Evolutionary conservation across 2,113 vertebrate genomes (phyloP).

Genomic region (Vulpes ferrilata): DNA sequence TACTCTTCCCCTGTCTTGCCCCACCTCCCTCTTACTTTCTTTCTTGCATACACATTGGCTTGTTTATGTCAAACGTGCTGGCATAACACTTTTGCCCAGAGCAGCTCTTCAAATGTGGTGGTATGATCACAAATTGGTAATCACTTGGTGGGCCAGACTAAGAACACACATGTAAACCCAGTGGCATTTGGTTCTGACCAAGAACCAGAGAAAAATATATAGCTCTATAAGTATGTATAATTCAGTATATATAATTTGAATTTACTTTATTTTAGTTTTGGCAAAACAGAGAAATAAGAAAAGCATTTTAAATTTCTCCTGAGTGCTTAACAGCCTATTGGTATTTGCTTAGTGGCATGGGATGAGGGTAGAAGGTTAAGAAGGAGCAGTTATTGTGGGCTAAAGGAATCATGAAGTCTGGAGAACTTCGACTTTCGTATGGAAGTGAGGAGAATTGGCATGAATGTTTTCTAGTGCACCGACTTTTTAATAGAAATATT

Average conservation of each 20-base stretch:
- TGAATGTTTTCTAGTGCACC: neutral
- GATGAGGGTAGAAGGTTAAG: neutral
- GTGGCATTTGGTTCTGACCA: neutral
- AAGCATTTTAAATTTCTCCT: neutral
- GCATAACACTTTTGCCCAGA: neutral
- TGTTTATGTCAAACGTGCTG: too few species aligned
- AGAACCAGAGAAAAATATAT: neutral
- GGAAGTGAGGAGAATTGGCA: neutral
- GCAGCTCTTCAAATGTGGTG: neutral
- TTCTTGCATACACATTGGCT: too few species aligned
- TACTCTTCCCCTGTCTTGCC: too few species aligned
- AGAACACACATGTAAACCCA: neutral
- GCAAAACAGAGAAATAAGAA: neutral
- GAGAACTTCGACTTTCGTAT: neutral
- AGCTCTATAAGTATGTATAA: neutral
- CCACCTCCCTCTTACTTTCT: too few species aligned
- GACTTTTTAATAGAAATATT: neutral
- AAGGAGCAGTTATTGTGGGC: neutral
- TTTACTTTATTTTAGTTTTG: neutral
- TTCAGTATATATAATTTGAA: neutral
- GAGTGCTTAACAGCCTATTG: neutral
- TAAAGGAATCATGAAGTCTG: neutral
- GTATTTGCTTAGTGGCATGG: neutral
- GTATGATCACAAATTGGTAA: too few species aligned
- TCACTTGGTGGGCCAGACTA: fast-evolving